Percentiles rank a stretch among this genome's conserved stretches.
These are phyloP conservation scores for Peromyscus californicus DNA, from an alignment of 2,113 vertebrate species.

Conservation along the genomic window DNA sequence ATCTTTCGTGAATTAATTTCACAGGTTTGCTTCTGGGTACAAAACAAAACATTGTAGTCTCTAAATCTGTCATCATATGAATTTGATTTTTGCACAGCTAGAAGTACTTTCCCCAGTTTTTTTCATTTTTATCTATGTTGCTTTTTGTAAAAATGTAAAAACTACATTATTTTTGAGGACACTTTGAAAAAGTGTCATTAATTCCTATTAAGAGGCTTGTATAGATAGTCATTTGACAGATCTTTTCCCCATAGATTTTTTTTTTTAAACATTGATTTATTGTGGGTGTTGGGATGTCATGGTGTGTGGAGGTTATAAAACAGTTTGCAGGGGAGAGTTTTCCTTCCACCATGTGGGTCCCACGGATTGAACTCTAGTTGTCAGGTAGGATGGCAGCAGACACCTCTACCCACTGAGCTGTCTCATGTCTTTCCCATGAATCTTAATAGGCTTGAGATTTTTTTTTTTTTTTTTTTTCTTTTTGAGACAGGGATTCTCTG, in stretches of 20 bases:
- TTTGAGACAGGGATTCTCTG: background rate
- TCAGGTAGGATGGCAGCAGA: background rate
- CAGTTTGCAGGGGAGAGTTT: background rate
- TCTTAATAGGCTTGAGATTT: background rate
- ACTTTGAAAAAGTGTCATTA: background rate
- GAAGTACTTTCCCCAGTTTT: background rate
- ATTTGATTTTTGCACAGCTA: conserved; percentile 53
- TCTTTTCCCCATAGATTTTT: background rate
- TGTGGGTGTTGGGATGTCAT: background rate
- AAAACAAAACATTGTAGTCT: conserved; percentile 9
- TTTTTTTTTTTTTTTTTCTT: background rate
- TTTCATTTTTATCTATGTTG: background rate
- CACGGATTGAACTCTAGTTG: background rate
- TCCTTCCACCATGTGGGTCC: background rate
- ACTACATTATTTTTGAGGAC: conserved; percentile 32
- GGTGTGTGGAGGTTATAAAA: background rate
- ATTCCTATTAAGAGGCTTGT: conserved; percentile 36
- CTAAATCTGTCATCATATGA: conserved; percentile 1
- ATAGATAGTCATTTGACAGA: background rate
- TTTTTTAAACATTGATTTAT: background rate
- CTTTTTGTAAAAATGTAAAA: conserved; percentile 17
- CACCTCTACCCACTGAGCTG: background rate
- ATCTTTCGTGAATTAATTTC: conserved; percentile 33
- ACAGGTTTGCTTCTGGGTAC: background rate
- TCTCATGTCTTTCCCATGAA: background rate